Base-by-base conservation (phyloP, 2,797 vertebrate genomes). In the Cyclura pinguis region DNA sequence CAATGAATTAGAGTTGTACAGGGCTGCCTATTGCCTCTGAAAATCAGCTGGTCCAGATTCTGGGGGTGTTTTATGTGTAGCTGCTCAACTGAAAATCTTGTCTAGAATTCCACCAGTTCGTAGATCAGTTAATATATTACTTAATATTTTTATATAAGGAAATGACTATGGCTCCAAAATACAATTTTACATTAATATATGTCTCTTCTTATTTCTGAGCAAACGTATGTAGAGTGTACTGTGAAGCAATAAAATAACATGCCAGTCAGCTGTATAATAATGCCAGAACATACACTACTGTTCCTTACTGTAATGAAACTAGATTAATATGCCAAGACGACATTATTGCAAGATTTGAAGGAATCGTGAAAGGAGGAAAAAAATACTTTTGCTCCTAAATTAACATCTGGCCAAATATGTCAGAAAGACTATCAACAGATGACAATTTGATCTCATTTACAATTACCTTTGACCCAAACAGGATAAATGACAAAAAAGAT, bases 381-480 rank as follows among this genome's bases (percentile, higher is more conserved):
- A 77, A 47, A 80, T 67, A 55, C 4, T 0, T 32, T 55, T 78
- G 78, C 67, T 84, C 16, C 77, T 80, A 29, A 88, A 59, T 24
- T 74, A 35, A 1, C 18, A 5, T 88, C 1, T 89, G 32, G 10
- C 80, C 84, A 38, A 29, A 73, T 0, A 0, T 38, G 76, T 47
- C 0, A 50, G 62, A 72, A 81, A 50, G 72, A n/a, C 24, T 86
- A 86, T 62, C 27, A 90, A 81, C 78, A 1, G 82, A 57, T 83
- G 3, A 0, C 91, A 77, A 91, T 20, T 73, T 76, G 0, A 73
- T 80, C 76, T 88, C 18, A 81, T 72, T 38, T 93, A 86, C 12
- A 57, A 50, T n/a, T 35, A 42, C 6, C 5, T 93, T 0, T 67
- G 87, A 6, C 2, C 47, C 86, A 86, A 76, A 93, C 90, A 92